Evolutionary conservation across 2,113 vertebrate genomes (phyloP).

Genomic region (Bubo bubo): DNA sequence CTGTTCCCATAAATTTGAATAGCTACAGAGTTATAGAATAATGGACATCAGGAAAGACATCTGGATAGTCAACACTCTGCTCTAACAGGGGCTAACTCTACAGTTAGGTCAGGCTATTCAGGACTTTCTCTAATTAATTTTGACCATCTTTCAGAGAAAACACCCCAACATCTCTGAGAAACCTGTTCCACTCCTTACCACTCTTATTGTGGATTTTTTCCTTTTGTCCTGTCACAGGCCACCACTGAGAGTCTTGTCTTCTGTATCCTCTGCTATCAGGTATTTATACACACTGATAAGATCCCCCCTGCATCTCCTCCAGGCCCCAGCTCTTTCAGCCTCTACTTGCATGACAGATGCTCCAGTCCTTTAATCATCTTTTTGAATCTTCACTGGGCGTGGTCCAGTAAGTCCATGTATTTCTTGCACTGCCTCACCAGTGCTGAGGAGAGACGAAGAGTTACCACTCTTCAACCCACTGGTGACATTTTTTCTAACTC

Average conservation of each 20-base stretch:
- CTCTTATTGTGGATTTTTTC: not conserved
- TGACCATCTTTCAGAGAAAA: not conserved
- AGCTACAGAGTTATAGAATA: not conserved
- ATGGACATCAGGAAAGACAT: not conserved
- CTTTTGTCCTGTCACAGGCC: not conserved
- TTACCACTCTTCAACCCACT: fast-evolving
- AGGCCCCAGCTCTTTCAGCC: not conserved
- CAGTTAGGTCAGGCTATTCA: not conserved
- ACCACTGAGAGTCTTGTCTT: not conserved
- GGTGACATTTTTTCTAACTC: not conserved
- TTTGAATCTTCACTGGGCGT: not conserved
- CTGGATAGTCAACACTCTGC: not conserved
- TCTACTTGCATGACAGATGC: not conserved
- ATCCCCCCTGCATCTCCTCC: not conserved
- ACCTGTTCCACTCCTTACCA: not conserved
- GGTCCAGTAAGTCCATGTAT: not conserved
- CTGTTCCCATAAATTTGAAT: not conserved
- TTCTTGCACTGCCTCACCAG: not conserved
- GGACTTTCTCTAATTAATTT: not conserved
- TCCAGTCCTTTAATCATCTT: not conserved
- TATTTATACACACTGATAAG: not conserved
- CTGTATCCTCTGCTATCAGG: not conserved
- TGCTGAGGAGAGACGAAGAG: not conserved
- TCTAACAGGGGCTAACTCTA: not conserved
- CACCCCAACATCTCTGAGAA: not conserved